phyloP scores from a whole-genome alignment of 2,113 vertebrate genomes.

The Leucopsar rothschildi region DNA sequence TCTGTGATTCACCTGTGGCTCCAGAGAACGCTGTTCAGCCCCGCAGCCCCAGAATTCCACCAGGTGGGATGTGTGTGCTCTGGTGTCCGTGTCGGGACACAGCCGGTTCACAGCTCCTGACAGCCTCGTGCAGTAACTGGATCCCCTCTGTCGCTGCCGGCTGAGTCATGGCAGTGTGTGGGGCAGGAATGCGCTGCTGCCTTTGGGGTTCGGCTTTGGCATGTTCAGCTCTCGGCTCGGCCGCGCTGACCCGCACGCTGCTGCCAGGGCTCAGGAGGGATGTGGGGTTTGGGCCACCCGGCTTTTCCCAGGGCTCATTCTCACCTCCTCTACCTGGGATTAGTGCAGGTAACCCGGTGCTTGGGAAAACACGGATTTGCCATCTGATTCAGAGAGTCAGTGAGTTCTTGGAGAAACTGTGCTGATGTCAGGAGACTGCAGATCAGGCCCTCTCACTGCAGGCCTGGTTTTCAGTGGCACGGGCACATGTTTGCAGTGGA shows the following conservation, averaged over 20 bases:
- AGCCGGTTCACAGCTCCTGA: background rate
- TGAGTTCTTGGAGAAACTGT: background rate
- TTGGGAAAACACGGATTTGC: background rate
- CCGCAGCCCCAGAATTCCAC: rapidly evolving
- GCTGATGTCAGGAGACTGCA: background rate
- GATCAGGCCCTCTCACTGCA: background rate
- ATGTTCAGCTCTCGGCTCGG: rapidly evolving
- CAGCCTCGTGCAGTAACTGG: background rate
- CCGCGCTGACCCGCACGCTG: rapidly evolving
- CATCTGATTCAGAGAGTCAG: background rate
- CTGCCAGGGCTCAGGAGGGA: rapidly evolving
- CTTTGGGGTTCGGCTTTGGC: rapidly evolving
- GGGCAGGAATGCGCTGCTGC: rapidly evolving
- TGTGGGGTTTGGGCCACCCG: background rate
- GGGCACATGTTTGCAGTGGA: rapidly evolving
- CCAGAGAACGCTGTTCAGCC: background rate
- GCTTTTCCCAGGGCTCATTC: background rate
- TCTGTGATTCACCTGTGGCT: background rate
- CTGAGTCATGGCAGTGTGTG: background rate
- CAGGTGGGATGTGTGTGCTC: background rate
- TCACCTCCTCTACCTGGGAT: background rate
- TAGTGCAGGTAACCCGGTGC: rapidly evolving
- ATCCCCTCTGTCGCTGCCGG: background rate
- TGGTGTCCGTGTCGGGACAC: rapidly evolving
- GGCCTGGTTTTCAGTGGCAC: rapidly evolving